Evolutionary conservation across 2,113 vertebrate species (phyloP), one percentile per base, ranked within the genome.

Genomic region (Aldabrachelys gigantea): DNA sequence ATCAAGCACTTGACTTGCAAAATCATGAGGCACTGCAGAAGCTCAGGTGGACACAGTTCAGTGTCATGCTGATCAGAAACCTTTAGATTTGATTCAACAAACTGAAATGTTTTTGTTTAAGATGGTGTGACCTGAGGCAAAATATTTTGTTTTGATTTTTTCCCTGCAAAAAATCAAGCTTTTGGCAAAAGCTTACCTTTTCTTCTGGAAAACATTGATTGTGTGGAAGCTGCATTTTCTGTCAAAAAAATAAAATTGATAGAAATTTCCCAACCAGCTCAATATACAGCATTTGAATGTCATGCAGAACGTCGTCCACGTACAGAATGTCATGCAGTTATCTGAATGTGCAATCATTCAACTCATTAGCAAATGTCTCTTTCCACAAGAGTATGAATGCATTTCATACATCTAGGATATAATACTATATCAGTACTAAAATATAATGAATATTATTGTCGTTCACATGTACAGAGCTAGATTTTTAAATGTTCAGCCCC

Each of bases 321-420:
- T 54, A 22, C 53, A 13, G 1, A 1, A 17, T 72, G 19, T 9
- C 80, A 5, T 44, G 1, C 17, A 92, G 93, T 29, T 3, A 49
- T 50, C 35, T 59, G 38, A 82, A 83, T 85, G 10, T 84, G 78
- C 4, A 27, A 38, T 88, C 89, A 76, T 91, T 95, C 59, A 4
- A 80, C 47, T 59, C 12, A 49, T 89, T 10, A 50, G 52, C 54
- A n/a, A 19, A 31, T 21, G 80, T 53, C 44, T 94, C 22, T 56
- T 88, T 47, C 88, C 19, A 8, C 52, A 84, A 3, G 79, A 87
- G 69, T 82, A 21, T 35, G 80, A 65, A 10, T 85, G 56, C 5
- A 1, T 3, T 31, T 19, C 2, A 1, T 29, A 31, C 1, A 53
- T 29, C 10, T 38, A 21, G 52, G n/a, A 52, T 72, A 65, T 82